Evolutionary conservation across 2,113 vertebrate species (phyloP).

Genomic region (Mormoops blainvillei): DNA sequence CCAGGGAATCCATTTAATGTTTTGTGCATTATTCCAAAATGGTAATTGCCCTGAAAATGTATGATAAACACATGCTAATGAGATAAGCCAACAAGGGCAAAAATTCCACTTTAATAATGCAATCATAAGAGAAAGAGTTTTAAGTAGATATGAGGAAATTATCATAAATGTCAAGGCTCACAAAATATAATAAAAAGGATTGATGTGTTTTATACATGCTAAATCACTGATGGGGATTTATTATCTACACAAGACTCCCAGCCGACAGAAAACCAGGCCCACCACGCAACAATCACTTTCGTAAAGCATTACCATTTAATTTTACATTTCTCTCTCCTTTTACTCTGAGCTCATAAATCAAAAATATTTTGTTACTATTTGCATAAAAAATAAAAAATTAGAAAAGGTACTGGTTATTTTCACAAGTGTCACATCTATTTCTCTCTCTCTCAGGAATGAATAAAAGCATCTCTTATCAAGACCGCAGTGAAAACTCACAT

Average conservation of each 20-base stretch:
- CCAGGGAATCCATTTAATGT: slow-evolving; percentile 56
- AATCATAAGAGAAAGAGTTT: slow-evolving; percentile 44
- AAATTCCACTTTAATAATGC: slow-evolving; percentile 37
- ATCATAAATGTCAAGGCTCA: slow-evolving; percentile 57
- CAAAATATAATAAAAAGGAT: slow-evolving; percentile 59
- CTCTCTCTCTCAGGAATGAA: neutral
- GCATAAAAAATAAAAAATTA: neutral
- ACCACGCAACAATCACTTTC: slow-evolving; percentile 54
- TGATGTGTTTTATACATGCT: slow-evolving; percentile 65
- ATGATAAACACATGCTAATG: slow-evolving; percentile 73
- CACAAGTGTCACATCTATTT: neutral
- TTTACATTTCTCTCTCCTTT: slow-evolving; percentile 53
- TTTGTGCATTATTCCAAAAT: slow-evolving; percentile 59
- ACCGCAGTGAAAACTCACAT: neutral
- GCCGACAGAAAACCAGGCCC: slow-evolving; percentile 36
- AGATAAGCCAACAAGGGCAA: slow-evolving; percentile 69
- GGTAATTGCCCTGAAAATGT: slow-evolving; percentile 74
- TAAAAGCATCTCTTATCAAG: neutral
- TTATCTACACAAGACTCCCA: slow-evolving; percentile 53
- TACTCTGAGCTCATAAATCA: slow-evolving; percentile 15
- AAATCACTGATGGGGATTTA: slow-evolving; percentile 61
- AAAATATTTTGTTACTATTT: slow-evolving; percentile 14
- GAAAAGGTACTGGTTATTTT: neutral
- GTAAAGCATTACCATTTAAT: slow-evolving; percentile 34
- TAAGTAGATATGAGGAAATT: slow-evolving; percentile 47